Evolutionary conservation across 2,797 vertebrate species (phyloP).

Genomic region (Molossus alvarezi): DNA sequence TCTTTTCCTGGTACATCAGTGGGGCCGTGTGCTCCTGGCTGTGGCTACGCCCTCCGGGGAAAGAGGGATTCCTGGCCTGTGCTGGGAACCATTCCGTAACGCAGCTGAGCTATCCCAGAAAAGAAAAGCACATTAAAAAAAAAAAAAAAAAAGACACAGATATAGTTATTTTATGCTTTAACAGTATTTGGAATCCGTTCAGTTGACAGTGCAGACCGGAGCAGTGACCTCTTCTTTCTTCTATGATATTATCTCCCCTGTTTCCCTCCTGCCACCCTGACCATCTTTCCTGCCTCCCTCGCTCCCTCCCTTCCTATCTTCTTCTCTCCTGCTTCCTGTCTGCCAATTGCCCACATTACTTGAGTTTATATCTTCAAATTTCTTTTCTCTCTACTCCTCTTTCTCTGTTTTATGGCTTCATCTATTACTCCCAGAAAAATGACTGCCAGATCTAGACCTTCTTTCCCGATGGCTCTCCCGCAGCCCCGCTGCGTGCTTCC

Average conservation of each 20-base stretch:
- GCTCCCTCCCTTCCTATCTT: accelerated
- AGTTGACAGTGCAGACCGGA: too few species aligned
- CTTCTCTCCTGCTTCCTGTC: neutral
- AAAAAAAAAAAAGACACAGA: neutral
- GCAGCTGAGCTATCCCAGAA: neutral
- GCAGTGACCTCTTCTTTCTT: neutral
- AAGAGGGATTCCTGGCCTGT: neutral
- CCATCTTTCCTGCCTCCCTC: accelerated
- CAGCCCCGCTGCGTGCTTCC: neutral
- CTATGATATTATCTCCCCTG: neutral
- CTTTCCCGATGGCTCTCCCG: neutral
- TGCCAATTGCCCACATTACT: neutral
- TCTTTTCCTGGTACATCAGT: neutral
- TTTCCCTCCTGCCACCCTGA: neutral
- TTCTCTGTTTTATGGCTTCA: neutral
- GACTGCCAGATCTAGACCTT: neutral
- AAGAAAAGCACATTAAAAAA: neutral
- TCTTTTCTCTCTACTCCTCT: neutral
- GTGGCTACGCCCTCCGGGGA: too few species aligned
- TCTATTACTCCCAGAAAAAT: neutral
- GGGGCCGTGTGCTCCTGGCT: neutral
- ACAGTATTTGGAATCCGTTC: too few species aligned
- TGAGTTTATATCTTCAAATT: neutral
- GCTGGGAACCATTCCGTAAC: neutral
- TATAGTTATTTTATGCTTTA: neutral